Conservation (phyloP, 2,113 vertebrate species). For the Hydrolagus affinis region DNA sequence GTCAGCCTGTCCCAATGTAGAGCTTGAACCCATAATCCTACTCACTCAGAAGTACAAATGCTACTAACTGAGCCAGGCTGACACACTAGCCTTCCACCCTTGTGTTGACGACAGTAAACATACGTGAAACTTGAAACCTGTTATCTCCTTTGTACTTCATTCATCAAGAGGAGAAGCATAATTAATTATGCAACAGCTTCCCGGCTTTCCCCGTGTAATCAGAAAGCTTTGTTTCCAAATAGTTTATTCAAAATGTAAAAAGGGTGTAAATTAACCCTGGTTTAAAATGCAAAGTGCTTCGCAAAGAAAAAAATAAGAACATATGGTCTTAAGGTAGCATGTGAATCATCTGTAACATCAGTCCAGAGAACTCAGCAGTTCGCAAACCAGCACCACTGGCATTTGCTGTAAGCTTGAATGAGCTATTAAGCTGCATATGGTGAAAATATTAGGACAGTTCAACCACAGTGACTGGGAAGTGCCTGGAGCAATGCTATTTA, state of each 20-base stretch:
- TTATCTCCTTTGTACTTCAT: conserved; percentile 30
- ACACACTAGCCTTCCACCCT: no score
- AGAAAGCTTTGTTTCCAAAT: conserved; percentile 21
- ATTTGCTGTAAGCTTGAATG: conserved; percentile 18
- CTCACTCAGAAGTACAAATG: no score
- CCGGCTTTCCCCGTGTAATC: conserved; percentile 17
- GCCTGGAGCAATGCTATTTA: background rate
- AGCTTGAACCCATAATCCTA: no score
- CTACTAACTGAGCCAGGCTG: no score
- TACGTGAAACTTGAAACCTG: conserved; percentile 18
- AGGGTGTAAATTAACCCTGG: conserved; percentile 23
- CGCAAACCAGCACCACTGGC: conserved; percentile 6
- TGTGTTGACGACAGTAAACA: no score
- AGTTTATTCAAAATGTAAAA: conserved; percentile 30
- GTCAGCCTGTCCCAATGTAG: no score
- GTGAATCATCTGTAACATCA: conserved; percentile 12
- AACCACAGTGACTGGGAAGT: conserved; percentile 17
- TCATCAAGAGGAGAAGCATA: conserved; percentile 20
- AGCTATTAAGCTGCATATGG: conserved; percentile 9
- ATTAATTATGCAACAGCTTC: conserved; percentile 24
- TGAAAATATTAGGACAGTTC: background rate
- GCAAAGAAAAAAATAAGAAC: conserved; percentile 22
- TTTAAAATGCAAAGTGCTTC: conserved; percentile 29
- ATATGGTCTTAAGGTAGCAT: conserved; percentile 30
- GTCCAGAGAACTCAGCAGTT: conserved; percentile 26